Base-by-base conservation (phyloP, 2,888 invertebrate species). In the Perizoma flavofasciatum region DNA sequence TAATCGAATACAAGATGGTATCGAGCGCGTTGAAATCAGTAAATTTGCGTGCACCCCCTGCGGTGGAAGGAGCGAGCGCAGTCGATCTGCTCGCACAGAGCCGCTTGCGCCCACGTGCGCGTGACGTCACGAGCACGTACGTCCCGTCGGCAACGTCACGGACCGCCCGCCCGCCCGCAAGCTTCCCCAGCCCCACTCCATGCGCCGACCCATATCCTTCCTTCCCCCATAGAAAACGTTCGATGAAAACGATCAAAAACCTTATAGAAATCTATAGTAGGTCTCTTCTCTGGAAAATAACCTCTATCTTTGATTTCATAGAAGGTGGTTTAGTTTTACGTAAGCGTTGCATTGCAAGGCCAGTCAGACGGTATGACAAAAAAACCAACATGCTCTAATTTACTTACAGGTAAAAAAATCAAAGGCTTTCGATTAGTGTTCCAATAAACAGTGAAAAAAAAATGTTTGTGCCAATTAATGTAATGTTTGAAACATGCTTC, bases 11-110 rank as follows among this genome's bases (percentile, higher is more conserved):
- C 83, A 79, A 87, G 88, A 88, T 87, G 78, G 86, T 88, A 89
- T 89, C 85, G 88, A 88, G 82, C 88, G 88, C 78, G 84, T 79
- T 81, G 81, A 85, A 82, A 85, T 83, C 85, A 86, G 86, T 86
- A 83, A 86, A 84, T 84, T 85, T 82, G 85, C 82, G 85, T 81
- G 85, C 86, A 76, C 85, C 83, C 84, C 80, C 74, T 75, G 77
- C 75, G 71, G 74, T 66, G 69, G 70, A 64, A 69, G 68, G 67
- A 54, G 73, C 59, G 74, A 66, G 78, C 74, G 75, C 72, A 67
- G 68, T 73, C 71, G 70, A 1, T 70, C 88, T 74, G 72, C 71
- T 86, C 85, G 44, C 40, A 9, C 49, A 9, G 32, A 6, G 40
- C n/a, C 39, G 77, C 81, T 68, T 83, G 79, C 86, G 73, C 85